Conservation (phyloP, 2,797 vertebrate genomes). For the Gadopsis bispinosus region DNA sequence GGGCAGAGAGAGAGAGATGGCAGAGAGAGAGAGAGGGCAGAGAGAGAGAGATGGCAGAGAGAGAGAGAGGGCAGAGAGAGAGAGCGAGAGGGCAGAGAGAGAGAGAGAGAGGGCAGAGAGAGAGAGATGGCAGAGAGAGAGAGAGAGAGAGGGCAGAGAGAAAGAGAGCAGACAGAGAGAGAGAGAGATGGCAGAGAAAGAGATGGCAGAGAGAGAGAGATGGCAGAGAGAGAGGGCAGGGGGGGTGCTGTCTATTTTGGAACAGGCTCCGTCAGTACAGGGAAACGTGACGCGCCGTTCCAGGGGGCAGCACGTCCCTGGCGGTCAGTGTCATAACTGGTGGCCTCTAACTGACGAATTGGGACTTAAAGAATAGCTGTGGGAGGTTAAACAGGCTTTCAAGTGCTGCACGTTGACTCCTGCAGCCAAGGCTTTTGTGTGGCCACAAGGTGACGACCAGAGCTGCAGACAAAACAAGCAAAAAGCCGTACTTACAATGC, state of each 20-base stretch:
- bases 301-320: conserved; percentile 43
- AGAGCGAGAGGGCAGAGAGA: no score
- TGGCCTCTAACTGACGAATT: neutral
- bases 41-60: no score
- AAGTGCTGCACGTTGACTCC: neutral
- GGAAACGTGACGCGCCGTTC: conserved; percentile 67
- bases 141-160: no score
- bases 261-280: conserved; percentile 68
- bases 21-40: no score
- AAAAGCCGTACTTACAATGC: neutral
- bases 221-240: conserved; percentile 26
- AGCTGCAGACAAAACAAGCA: neutral
- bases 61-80: no score
- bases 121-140: no score
- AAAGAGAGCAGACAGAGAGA: conserved; percentile 63
- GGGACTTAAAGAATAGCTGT: neutral
- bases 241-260: conserved; percentile 83
- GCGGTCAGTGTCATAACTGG: conserved; percentile 39
- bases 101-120: no score
- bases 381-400: neutral
- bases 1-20: conserved; percentile 64
- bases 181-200: conserved; percentile 60
- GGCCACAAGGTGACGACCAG: neutral
- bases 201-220: conserved; percentile 38
- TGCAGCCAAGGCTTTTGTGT: neutral